Percentiles rank a stretch among this genome's conserved stretches.
These are phyloP conservation scores for Dryococelus australis DNA, from an alignment of 2,888 invertebrate species.

Conservation along the genomic window DNA sequence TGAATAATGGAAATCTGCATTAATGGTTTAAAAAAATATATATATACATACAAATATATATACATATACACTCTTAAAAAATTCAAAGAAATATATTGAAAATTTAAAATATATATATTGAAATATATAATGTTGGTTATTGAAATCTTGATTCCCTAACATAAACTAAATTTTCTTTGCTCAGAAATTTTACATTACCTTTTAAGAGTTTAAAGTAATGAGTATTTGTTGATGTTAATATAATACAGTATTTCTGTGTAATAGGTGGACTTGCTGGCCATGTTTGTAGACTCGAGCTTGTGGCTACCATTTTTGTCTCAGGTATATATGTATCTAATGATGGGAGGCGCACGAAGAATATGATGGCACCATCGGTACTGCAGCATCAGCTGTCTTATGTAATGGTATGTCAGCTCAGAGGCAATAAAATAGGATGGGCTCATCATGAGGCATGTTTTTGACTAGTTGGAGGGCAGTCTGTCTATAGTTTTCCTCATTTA, in stretches of 20 bases:
- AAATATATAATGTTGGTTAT: too few species aligned
- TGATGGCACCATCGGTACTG: not conserved
- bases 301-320: conserved; percentile 23
- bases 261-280: not conserved
- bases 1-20: not conserved
- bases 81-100: too few species aligned
- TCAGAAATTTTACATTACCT: not conserved
- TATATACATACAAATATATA: too few species aligned
- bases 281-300: not conserved
- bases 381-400: not conserved
- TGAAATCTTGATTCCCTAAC: too few species aligned
- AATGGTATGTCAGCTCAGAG: conserved; percentile 3
- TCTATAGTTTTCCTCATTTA: not conserved
- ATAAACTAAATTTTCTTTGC: too few species aligned
- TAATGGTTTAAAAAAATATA: too few species aligned
- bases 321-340: conserved; percentile 8
- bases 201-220: not conserved
- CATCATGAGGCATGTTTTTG: not conserved
- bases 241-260: not conserved
- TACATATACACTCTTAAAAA: too few species aligned
- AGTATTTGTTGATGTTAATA: conserved; percentile 7
- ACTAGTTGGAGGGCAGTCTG: not conserved
- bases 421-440: not conserved
- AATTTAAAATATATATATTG: too few species aligned
- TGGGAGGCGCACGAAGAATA: not conserved